Base-by-base conservation (phyloP, 1,140 invertebrate species). In the Telenomus remus region DNA sequence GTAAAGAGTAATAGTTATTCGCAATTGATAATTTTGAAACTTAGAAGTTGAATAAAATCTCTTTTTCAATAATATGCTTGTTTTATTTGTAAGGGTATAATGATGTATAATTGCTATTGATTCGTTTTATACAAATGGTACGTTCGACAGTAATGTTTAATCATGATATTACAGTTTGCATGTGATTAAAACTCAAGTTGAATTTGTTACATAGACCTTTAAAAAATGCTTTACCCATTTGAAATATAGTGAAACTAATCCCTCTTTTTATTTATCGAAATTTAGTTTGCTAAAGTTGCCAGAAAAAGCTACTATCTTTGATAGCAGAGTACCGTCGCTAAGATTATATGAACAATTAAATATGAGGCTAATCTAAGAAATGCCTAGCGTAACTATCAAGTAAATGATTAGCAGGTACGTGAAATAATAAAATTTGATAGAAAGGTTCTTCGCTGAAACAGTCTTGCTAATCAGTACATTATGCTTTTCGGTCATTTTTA, bases 401-500 rank as follows among this genome's bases (percentile, higher is more conserved):
- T 53, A 19, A 64, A 33, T 39, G 49, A 50, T 44, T 46, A 63
- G 19, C 48, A 51, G 48, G 37, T 54, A 64, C 49, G 0, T 27
- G 9, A 64, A 47, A 54, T 48, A 54, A n/a, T n/a, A 54, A 55
- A 10, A 42, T 47, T 42, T 13, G 44, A 54, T 37, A 10, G 19
- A 27, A 10, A 48, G 39, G 44, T 55, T 65, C 15, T 49, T 12
- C 15, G 12, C 47, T 65, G 13, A 64, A 46, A 55, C 63, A 65
- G 63, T 65, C 63, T 65, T 65, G n/a, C 51, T 65, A 65, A 48
- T 64, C 61, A 65, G 44, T 65, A 56, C 53, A 49, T 65, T 65
- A 65, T 56, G 43, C 49, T 61, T 15, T 53, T 33, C 14, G 15
- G 19, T 59, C 46, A 12, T 2, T n/a, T 39, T 39, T 39, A 13